Evolutionary conservation across 2,113 vertebrate genomes (phyloP), one percentile per base, ranked within the genome.

Genomic region (Malurus melanocephalus): DNA sequence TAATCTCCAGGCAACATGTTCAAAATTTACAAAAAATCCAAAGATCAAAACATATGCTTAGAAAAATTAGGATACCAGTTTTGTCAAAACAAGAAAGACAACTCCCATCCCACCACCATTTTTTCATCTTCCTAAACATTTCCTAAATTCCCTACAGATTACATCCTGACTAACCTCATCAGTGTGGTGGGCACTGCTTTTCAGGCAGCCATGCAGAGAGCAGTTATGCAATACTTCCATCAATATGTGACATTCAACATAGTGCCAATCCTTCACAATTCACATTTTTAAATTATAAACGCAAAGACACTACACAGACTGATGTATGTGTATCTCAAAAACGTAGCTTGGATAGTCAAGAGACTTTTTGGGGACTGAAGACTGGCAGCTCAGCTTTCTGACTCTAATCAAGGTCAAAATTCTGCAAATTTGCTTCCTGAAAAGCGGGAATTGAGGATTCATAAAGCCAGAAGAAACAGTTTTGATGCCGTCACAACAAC

Each of bases 101-200:
- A 49, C 21, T 64, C 42, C 11, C 22, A 74, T 23, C 3, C 6
- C 4, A 2, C 8, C 24, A 46, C 10, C 10, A 16, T 11, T 85
- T 71, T 78, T 46, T 15, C 8, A 16, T 55, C 46, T 72, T 87
- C 43, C 55, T 62, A 57, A 82, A 46, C 3, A 4, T 42, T 32
- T 46, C 28, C 53, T 57, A 21, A 55, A 1, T 38, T 81, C 24
- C 45, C 55, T 22, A 3, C 2, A 22, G 19, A 84, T 17, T 4
- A 43, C 16, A 60, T 14, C n/a, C 53, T 38, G 66, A 51, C 22
- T 8, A 42, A 80, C 19, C 72, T 13, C 11, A 22, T 33, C 32
- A 43, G 24, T 0, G 0, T 10, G 10, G 45, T 11, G 14, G 35
- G 21, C 22, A 53, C 0, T 65, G 59, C 51, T 89, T 61, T 46